Conservation (phyloP, 2,888 invertebrate species). For the Dolichopus griseipennis region DNA sequence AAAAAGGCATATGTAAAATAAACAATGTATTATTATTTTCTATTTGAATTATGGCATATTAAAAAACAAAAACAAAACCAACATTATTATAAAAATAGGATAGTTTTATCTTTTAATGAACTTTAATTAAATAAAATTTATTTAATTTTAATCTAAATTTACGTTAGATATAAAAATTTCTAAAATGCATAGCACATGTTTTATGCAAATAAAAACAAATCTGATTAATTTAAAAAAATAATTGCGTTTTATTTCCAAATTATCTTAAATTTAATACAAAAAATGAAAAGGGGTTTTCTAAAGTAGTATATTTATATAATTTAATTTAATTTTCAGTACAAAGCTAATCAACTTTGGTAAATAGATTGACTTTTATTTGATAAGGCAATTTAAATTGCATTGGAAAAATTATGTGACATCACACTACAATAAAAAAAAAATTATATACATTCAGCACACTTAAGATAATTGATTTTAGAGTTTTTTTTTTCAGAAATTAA, state of each 20-base stretch:
- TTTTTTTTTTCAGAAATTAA: no score
- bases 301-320: no score
- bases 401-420: no score
- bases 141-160: constrained; percentile 3
- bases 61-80: background rate
- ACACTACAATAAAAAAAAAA: no score
- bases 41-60: background rate
- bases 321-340: no score
- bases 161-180: constrained; percentile 6
- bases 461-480: no score
- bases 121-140: constrained; percentile 6
- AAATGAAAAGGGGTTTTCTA: no score
- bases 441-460: no score
- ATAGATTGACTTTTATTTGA: no score
- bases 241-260: background rate
- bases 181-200: constrained; percentile 8
- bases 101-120: constrained; percentile 1
- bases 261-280: no score
- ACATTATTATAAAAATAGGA: constrained; percentile 2
- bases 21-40: background rate
- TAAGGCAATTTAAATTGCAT: no score
- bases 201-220: constrained; percentile 9
- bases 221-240: background rate
- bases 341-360: no score
- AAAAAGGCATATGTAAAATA: background rate